Evolutionary conservation across 2,888 invertebrate genomes (phyloP), one percentile per base, ranked within the genome.

Genomic region (Eulithis testata): DNA sequence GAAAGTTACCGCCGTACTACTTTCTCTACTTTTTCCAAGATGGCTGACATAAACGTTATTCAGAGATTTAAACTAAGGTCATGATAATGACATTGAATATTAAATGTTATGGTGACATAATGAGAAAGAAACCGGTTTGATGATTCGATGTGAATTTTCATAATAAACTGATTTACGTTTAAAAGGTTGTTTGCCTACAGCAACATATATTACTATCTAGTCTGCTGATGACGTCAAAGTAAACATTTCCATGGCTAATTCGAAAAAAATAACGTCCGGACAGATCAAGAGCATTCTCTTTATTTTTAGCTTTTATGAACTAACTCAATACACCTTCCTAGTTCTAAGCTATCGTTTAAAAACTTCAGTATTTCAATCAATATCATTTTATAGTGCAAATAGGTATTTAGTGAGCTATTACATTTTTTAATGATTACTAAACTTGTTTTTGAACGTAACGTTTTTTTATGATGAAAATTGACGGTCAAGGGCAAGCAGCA

Each of bases 11-110:
- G 83, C 82, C 87, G 92, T 87, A 91, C 93, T 93, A 92, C 93
- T 93, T 93, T 93, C 93, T 91, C 93, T 87, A 87, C 91, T 91
- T 91, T 92, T 93, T 90, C 90, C 88, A 91, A 92, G 85, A 92
- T 91, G 91, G 91, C 90, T 78, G 83, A 76, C 81, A 78, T 82
- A 84, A 83, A 80, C 83, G 83, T 80, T 86, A 82, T 83, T 84
- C 75, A 76, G 82, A 82, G 43, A 43, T 45, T 45, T 21, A 54
- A 54, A 40, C 77, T 79, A 87, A 89, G 90, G 90, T 91, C 91
- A 91, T 87, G 85, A 83, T 79, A 59, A 43, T 81, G 74, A 65
- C 73, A 69, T 68, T 76, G 67, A 67, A 69, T 71, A 65, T 58
- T 58, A 62, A 62, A 31, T 31, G 3, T 31, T 67, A 66, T 14